Base-by-base conservation (phyloP, 2,888 invertebrate species). In the Schizaphis graminum region DNA sequence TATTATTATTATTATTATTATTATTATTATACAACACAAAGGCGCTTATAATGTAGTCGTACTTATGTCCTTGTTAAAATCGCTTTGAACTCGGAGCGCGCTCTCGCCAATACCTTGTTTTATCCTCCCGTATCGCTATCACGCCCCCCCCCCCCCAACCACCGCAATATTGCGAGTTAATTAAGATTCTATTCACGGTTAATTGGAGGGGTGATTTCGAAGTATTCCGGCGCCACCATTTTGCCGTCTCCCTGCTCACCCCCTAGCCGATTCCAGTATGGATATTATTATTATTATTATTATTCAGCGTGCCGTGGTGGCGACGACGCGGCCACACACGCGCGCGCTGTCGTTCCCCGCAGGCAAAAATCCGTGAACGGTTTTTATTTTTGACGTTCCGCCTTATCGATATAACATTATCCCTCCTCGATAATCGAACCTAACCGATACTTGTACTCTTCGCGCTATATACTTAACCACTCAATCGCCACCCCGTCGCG, bases 131-230 rank as follows among this genome's bases (percentile, higher is more conserved):
- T 26, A 5, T 49, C 57, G 24, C 57, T 28, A 35, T 26, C 89
- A 11, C 56, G 28, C 41, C 41, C 4, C 56, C 41, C 41, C 5
- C 8, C 24, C 0, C 35, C 28, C 7, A 5, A 41, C 28, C 35
- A 16, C 88, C 57, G 4, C 77, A 26, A 53, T 41, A 77, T 77
- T 77, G 53, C 56, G 53, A 56, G 89, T 93, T 89, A 89, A 89
- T 93, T 89, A 89, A 88, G 77, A 93, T 93, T 93, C 93, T 44
- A 93, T 89, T 84, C 93, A 93, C 47, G 93, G 89, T 89, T 93
- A 93, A 93, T 93, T 89, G 86, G 94, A 47, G 44, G 16, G 56
- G 88, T 26, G 93, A 84, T 93, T 93, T 90, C 44, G 0, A 56
- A 47, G 44, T 77, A 92, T 92, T 93, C 89, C 47, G 89, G 77